These are phyloP conservation scores for Melanaphis sacchari DNA, from an alignment of 1,140 invertebrate species.

Conservation along the genomic window DNA sequence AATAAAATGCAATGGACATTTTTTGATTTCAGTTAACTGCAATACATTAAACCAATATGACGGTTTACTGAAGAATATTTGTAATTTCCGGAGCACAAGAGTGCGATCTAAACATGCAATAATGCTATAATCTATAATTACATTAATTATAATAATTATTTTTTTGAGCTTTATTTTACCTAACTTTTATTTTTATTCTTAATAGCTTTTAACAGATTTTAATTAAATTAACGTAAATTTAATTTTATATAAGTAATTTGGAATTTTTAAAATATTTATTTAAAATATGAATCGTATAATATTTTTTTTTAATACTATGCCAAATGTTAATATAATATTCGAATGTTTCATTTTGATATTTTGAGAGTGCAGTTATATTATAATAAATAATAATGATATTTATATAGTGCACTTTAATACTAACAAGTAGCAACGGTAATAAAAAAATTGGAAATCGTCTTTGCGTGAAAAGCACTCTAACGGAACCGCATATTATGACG, in stretches of 20 bases:
- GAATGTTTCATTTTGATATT: background rate
- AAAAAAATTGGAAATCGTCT: background rate
- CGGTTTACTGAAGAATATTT: background rate
- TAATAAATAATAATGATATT: background rate
- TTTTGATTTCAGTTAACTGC: background rate
- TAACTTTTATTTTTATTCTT: background rate
- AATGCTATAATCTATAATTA: background rate
- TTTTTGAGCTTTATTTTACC: background rate
- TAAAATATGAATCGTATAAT: background rate
- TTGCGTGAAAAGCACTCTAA: background rate
- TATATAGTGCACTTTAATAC: background rate
- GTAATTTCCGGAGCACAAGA: background rate
- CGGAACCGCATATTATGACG: background rate
- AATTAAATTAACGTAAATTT: background rate
- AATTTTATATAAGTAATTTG: background rate
- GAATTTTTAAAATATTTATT: background rate
- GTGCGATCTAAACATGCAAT: background rate
- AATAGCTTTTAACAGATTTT: background rate
- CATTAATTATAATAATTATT: slow-evolving; percentile 9
- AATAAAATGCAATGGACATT: background rate
- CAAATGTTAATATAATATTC: too few species aligned
- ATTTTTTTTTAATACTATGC: background rate
- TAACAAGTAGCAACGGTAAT: background rate
- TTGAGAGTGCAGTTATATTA: background rate
- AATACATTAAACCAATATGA: background rate